Evolutionary conservation across 2,888 invertebrate genomes (phyloP), one percentile per base, ranked within the genome.

Genomic region (Hemicrepidius hirtus): DNA sequence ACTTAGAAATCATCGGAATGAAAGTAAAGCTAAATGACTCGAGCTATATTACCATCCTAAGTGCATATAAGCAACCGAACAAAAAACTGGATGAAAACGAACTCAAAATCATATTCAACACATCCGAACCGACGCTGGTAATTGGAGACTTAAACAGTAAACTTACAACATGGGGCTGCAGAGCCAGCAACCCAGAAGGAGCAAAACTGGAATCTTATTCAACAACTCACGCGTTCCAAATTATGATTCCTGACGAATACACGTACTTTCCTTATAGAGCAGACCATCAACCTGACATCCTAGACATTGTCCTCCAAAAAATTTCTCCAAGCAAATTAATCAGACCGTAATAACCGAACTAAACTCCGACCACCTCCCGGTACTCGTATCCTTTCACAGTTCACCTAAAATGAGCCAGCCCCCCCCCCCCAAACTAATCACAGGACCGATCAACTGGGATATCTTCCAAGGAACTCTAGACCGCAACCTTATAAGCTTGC

Each of bases 221-320:
- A 50, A 50, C 20, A 50, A 50, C 6, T 13, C 41, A 41, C 41
- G 41, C 13, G 13, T 20, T 32, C 32, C 32, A 32, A 32, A 32
- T 32, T 32, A 44, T 44, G 44, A 18, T 13, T n/a, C 50, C 16
- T 50, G 50, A 20, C 12, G 50, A 50, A 50, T n/a, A 50, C 50
- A 50, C 20, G 10, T 50, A 16, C 9, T 50, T 16, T 9, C 50
- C 50, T 12, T 50, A 50, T n/a, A 50, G 50, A 50, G 50, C 50
- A 2, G 50, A 50, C 24, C 50, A 50, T 21, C 21, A 50, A 24
- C 24, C 50, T 3, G 50, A 50, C 24, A 20, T 50, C 1, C n/a
- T 50, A 50, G 50, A 20, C 12, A 24, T 50, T 4, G 50, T 20
- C 12, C 6, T 40, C 2, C 40, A 40, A 13, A 40, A 40, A 40